Conservation (phyloP, 2,797 vertebrate species). For the Cossypha dichroa region DNA sequence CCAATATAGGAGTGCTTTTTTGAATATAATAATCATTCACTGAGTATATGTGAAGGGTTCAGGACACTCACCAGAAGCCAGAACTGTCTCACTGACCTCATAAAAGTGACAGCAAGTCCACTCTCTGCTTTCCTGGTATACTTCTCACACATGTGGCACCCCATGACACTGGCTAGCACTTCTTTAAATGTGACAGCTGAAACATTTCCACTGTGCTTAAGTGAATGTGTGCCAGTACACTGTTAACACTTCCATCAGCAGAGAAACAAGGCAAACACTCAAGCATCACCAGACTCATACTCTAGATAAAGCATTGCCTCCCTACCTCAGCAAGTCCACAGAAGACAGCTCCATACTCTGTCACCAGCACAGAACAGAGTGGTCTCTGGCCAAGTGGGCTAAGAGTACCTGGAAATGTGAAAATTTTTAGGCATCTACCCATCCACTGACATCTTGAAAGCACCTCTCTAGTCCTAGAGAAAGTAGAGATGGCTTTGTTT, state of each 20-base stretch:
- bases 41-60: background rate
- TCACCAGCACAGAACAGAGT: background rate
- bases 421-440: background rate
- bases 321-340: background rate
- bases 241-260: background rate
- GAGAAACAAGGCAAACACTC: background rate
- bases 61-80: background rate
- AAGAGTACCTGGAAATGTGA: background rate
- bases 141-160: background rate
- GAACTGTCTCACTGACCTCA: background rate
- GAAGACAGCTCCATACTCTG: background rate
- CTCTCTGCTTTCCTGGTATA: background rate
- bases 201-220: background rate
- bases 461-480: background rate
- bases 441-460: background rate
- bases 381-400: background rate
- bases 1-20: background rate
- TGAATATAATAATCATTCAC: background rate
- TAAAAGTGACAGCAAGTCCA: background rate
- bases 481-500: background rate
- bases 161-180: background rate
- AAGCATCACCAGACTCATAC: background rate
- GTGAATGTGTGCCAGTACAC: background rate
- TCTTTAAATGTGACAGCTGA: background rate
- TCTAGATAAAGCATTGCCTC: background rate